Evolutionary conservation across 1,140 invertebrate species (phyloP).

Genomic region (Papilio dardanus): DNA sequence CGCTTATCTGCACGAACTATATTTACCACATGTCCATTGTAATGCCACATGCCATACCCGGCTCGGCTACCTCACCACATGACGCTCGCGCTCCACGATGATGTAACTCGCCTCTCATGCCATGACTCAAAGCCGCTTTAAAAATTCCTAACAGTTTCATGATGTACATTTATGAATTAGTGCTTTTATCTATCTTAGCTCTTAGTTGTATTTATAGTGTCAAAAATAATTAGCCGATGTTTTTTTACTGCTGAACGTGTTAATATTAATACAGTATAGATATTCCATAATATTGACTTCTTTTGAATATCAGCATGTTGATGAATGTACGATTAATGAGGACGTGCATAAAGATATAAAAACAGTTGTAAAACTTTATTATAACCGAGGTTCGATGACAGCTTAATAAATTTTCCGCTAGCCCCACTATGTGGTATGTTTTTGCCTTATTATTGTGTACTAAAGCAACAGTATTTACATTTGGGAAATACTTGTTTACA

Average conservation of each 20-base stretch:
- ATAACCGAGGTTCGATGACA: neutral
- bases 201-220: neutral
- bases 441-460: constrained; percentile 6
- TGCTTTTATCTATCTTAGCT: neutral
- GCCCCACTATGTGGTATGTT: neutral
- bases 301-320: neutral
- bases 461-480: constrained; percentile 12
- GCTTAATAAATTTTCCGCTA: neutral
- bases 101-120: constrained; percentile 65
- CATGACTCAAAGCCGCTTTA: constrained; percentile 50
- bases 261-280: neutral
- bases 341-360: neutral
- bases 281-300: neutral
- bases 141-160: neutral
- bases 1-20: constrained; percentile 55
- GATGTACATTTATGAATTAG: neutral
- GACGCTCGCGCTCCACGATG: constrained; percentile 57
- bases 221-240: neutral
- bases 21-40: constrained; percentile 61
- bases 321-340: neutral
- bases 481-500: constrained; percentile 36
- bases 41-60: constrained; percentile 57
- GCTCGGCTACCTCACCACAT: constrained; percentile 61
- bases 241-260: neutral
- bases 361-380: constrained; percentile 4